Base-by-base conservation (phyloP, 2,113 vertebrate species). In the Lonchura striata region DNA sequence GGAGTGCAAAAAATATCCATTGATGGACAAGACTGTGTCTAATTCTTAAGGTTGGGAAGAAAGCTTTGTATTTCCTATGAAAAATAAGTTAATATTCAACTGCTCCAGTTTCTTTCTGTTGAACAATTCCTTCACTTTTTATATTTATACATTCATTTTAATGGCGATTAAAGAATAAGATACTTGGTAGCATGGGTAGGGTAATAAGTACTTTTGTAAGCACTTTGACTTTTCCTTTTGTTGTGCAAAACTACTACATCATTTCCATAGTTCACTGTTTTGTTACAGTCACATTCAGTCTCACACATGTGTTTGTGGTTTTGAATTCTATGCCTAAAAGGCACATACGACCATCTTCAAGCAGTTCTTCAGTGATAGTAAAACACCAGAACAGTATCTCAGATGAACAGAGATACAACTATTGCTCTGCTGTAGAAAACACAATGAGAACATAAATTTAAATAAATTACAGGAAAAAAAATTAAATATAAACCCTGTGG, bases 231-330 rank as follows among this genome's bases (percentile, higher is more conserved):
- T 33, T 68, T 68, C 65, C 24, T 54, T 64, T 52, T 31, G 42
- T 37, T 57, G 31, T 52, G 39, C 11, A 10, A 87, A 86, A 49
- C 22, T 56, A 39, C 31, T 27, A 0, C 19, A 39, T 31, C 4
- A 52, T 75, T 90, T 82, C n/a, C n/a, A 41, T 12, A 84, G 41
- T 27, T 78, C 54, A 8, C 19, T 69, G 41, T 46, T 87, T 56
- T 2, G 7, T 11, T 42, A 18, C 23, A 71, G n/a, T 52, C 64
- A 64, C 60, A 30, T 56, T 87, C 66, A 72, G 44, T n/a, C 50
- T 69, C 50, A n/a, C 27, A 49, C 6, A 30, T 25, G 12, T 9
- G 0, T 82, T 77, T 1, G 2, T 42, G n/a, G 0, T 64, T 72
- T 68, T 64, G 27, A 59, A 33, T 68, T 66, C 37, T 54, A 33